phyloP scores from a whole-genome alignment of 2,113 vertebrate species.

The Platanista minor region DNA sequence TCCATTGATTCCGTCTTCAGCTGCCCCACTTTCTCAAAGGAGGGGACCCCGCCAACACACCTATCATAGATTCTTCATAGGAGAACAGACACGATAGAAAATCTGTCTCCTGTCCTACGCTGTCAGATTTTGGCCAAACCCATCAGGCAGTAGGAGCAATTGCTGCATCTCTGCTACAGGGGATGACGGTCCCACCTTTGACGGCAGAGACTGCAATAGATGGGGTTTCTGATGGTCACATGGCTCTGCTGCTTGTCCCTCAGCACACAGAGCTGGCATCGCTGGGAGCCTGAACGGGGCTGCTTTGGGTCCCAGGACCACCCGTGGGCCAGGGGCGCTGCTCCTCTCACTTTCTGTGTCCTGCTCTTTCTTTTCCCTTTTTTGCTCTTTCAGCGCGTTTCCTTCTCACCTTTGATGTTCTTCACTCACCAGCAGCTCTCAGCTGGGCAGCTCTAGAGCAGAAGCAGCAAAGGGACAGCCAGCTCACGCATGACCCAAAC shows the following conservation, averaged over 20 bases:
- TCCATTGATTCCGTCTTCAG: no score
- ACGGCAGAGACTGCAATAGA: fast-evolving
- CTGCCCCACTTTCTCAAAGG: no score
- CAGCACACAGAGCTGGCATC: background rate
- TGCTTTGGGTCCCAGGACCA: fast-evolving
- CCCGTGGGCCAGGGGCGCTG: fast-evolving
- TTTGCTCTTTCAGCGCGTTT: fast-evolving
- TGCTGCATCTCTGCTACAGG: background rate
- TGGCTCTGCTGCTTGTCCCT: background rate
- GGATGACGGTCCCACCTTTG: fast-evolving
- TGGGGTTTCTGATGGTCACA: background rate
- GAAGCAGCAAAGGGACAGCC: no score
- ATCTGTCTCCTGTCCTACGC: fast-evolving
- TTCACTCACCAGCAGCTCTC: background rate
- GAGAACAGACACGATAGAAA: no score
- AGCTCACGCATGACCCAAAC: background rate
- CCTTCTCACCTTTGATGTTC: background rate
- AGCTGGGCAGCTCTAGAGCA: background rate
- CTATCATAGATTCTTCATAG: no score
- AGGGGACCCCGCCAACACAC: no score
- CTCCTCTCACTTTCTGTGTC: fast-evolving
- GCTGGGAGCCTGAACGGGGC: background rate
- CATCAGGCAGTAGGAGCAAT: fast-evolving
- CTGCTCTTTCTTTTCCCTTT: fast-evolving
- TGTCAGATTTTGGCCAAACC: background rate